Conservation (phyloP, 2,113 vertebrate genomes). For the Accipiter cooperii region DNA sequence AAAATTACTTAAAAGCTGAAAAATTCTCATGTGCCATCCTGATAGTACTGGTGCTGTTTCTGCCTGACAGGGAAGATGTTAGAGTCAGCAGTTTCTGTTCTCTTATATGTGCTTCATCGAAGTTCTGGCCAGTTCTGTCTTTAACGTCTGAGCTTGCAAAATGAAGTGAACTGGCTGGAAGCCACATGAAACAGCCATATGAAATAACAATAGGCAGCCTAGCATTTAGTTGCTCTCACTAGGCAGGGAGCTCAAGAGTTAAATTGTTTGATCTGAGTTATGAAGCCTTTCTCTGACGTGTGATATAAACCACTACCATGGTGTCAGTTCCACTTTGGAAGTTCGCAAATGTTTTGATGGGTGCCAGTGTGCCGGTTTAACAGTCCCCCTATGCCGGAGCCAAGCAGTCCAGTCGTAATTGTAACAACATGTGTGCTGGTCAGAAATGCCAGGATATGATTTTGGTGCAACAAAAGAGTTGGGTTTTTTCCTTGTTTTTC, state of each 20-base stretch:
- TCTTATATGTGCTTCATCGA: neutral
- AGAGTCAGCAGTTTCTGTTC: neutral
- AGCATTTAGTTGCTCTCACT: neutral
- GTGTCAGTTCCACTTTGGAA: slow-evolving; percentile 77
- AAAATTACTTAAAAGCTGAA: neutral
- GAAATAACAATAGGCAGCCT: neutral
- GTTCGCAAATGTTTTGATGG: slow-evolving; percentile 74
- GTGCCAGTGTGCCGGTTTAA: slow-evolving; percentile 74
- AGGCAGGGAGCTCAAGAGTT: slow-evolving; percentile 61
- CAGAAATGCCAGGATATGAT: slow-evolving; percentile 70
- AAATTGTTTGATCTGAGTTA: slow-evolving; percentile 53
- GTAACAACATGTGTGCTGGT: slow-evolving; percentile 75
- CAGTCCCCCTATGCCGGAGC: slow-evolving; percentile 70
- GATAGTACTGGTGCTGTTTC: neutral
- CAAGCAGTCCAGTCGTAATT: slow-evolving; percentile 71
- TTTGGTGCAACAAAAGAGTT: slow-evolving; percentile 66
- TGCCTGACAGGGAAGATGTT: neutral
- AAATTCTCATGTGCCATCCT: neutral
- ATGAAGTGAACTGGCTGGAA: slow-evolving; percentile 11
- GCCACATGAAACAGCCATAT: neutral
- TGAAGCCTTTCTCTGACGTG: slow-evolving; percentile 59
- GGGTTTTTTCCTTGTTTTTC: neutral
- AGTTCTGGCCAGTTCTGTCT: neutral
- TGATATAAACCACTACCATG: slow-evolving; percentile 70
- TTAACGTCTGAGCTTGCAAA: neutral